Evolutionary conservation across 2,888 invertebrate species (phyloP).

Genomic region (Lasioglossum zephyrum): DNA sequence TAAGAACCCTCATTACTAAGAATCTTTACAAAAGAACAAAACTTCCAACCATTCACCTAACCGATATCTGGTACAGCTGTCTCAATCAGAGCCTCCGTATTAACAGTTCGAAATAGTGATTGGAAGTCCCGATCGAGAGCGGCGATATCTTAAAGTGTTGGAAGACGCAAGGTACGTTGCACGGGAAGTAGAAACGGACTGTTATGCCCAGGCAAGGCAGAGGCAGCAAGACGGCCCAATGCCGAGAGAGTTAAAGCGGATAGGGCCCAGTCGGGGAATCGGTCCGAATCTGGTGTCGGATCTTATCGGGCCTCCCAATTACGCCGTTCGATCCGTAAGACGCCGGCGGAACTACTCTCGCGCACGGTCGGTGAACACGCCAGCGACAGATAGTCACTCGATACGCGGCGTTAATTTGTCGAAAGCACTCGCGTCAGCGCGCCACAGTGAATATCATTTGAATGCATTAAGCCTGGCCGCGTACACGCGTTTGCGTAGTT

Average conservation of each 20-base stretch:
- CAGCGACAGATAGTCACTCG: conserved; percentile 71
- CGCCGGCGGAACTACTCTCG: conserved; percentile 42
- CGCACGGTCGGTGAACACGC: conserved; percentile 43
- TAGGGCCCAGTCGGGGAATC: conserved; percentile 20
- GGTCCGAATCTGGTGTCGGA: conserved; percentile 43
- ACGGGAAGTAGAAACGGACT: neutral
- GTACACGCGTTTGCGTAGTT: conserved; percentile 68
- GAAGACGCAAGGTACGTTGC: neutral
- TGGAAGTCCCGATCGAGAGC: neutral
- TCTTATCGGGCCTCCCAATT: conserved; percentile 61
- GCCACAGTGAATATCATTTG: conserved; percentile 79
- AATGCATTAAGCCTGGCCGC: conserved; percentile 75
- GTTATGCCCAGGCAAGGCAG: neutral
- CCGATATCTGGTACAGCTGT: neutral
- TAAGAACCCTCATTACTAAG: neutral
- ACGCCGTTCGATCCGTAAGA: conserved; percentile 65
- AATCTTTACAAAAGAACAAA: neutral
- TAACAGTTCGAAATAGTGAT: neutral
- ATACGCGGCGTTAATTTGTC: conserved; percentile 78
- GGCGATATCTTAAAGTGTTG: neutral
- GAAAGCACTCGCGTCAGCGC: conserved; percentile 76
- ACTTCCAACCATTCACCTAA: neutral
- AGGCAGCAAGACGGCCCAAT: neutral
- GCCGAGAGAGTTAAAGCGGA: neutral
- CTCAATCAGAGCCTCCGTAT: neutral